These are phyloP conservation scores for Orthonychiurus folsomi DNA, from an alignment of 2,888 invertebrate genomes.

Conservation along the genomic window DNA sequence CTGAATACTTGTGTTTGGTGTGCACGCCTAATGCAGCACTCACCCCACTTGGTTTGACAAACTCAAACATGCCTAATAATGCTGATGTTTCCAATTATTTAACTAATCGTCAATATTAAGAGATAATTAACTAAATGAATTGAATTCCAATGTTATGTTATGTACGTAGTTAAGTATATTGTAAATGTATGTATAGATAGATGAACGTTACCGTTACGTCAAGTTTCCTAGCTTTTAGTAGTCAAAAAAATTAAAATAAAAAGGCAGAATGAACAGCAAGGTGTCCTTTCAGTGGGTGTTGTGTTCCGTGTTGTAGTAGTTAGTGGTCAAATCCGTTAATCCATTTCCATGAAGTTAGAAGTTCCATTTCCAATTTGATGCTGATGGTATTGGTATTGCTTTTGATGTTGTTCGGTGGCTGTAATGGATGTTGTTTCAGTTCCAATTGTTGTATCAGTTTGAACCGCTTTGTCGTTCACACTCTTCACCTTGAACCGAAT, in stretches of 20 bases:
- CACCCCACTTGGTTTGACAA: too few species aligned
- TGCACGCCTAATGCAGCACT: too few species aligned
- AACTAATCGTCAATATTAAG: too few species aligned
- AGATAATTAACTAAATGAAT: neutral
- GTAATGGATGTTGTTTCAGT: too few species aligned
- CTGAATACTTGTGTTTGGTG: too few species aligned
- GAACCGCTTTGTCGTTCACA: slow-evolving; percentile 38
- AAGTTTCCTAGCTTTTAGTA: too few species aligned
- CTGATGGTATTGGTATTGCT: too few species aligned
- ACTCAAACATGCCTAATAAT: too few species aligned
- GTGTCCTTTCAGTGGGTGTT: neutral
- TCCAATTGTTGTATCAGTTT: slow-evolving; percentile 28
- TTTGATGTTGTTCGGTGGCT: too few species aligned
- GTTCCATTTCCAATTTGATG: neutral
- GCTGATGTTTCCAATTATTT: too few species aligned
- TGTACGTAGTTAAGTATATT: neutral
- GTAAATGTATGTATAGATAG: neutral
- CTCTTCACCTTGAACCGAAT: slow-evolving; percentile 29
- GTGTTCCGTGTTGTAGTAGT: neutral
- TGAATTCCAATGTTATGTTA: neutral
- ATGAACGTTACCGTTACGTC: too few species aligned
- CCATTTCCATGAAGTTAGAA: neutral
- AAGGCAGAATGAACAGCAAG: neutral
- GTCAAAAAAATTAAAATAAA: neutral
- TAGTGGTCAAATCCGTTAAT: neutral